Evolutionary conservation across 2,113 vertebrate genomes (phyloP).

Genomic region (Desmodus rotundus): DNA sequence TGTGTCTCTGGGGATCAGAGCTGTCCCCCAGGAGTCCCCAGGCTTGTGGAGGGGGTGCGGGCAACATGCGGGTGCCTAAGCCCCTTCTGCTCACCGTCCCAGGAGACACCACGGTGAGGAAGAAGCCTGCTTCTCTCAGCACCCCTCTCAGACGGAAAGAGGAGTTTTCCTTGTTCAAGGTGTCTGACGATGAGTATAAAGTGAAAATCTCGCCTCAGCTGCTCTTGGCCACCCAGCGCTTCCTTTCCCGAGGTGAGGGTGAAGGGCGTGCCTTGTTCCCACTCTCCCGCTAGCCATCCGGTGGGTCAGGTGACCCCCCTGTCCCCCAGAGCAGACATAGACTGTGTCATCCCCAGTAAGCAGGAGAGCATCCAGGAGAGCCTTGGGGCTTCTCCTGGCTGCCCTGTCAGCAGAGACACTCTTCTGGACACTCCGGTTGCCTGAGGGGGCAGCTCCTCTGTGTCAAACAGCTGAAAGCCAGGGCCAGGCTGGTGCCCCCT

Average conservation of each 20-base stretch:
- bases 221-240: conserved; percentile 92
- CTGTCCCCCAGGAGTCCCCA: not conserved
- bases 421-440: not conserved
- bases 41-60: not conserved
- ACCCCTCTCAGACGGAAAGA: conserved; percentile 82
- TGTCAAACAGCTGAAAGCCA: not conserved
- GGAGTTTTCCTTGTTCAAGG: conserved; percentile 90
- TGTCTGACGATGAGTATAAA: conserved; percentile 85
- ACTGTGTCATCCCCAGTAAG: not conserved
- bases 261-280: not conserved
- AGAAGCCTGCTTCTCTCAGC: conserved; percentile 79
- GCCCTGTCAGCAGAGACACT: not conserved
- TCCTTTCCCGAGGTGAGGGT: conserved; percentile 89
- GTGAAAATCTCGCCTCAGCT: conserved; percentile 91
- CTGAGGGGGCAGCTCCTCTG: not conserved
- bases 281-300: not conserved
- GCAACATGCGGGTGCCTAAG: no score
- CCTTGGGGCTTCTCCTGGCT: not conserved
- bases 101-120: conserved; percentile 86
- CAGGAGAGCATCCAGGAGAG: not conserved
- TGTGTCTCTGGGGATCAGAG: not conserved
- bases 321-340: not conserved
- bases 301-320: not conserved
- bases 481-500: not conserved
- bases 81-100: not conserved